Evolutionary conservation across 1,140 invertebrate genomes (phyloP).

Genomic region (Bathynomus jamesi): DNA sequence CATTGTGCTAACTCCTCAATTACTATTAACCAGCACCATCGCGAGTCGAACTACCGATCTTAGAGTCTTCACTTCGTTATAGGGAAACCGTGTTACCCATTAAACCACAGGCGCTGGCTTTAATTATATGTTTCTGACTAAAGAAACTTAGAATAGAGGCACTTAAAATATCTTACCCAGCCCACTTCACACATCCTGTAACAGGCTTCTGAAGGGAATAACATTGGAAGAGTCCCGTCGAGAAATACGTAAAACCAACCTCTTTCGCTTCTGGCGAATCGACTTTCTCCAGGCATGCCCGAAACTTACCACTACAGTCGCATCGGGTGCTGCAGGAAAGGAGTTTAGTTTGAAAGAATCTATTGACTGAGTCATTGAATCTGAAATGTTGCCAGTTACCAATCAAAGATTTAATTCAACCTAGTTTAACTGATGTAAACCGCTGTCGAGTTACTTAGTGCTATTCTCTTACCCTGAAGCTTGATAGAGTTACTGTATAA

Average conservation of each 20-base stretch:
- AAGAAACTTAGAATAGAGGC: background rate
- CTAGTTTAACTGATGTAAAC: background rate
- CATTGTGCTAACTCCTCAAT: too few relatives aligned
- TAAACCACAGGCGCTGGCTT: background rate
- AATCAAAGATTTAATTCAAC: background rate
- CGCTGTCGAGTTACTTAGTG: background rate
- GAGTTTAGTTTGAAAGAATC: background rate
- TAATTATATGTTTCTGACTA: background rate
- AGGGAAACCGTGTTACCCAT: background rate
- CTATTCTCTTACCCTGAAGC: background rate
- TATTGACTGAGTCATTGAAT: background rate
- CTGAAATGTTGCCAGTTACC: background rate
- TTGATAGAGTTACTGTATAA: background rate
- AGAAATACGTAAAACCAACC: conserved; percentile 59
- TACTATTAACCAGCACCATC: too few relatives aligned
- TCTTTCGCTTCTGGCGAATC: conserved; percentile 60
- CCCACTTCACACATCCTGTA: conserved; percentile 27
- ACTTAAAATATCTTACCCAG: conserved; percentile 15
- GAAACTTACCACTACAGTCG: conserved; percentile 60
- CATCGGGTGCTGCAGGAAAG: conserved; percentile 53
- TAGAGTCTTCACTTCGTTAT: too few relatives aligned
- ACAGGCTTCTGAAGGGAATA: conserved; percentile 23
- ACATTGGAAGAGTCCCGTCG: conserved; percentile 33
- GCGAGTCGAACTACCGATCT: too few relatives aligned
- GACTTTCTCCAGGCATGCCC: conserved; percentile 56